Base-by-base conservation (phyloP, 1,140 invertebrate genomes). In the Microplitis mediator region DNA sequence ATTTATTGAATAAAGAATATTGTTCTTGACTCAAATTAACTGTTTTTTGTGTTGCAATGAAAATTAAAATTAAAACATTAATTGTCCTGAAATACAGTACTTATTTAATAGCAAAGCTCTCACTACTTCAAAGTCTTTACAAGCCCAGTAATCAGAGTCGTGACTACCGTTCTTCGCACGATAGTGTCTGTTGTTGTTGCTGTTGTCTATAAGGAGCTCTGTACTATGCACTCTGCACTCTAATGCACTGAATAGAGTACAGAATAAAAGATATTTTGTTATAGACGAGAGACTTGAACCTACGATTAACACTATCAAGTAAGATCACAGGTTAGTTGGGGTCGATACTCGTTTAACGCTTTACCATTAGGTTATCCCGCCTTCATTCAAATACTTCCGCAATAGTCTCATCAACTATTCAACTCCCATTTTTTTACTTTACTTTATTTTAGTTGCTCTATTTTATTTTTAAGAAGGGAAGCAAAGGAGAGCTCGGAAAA, bases 151-250 rank as follows among this genome's bases (percentile, higher is more conserved):
- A 79, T 80, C 81, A 81, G 78, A 83, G 78, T 82, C 81, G 81
- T 83, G 81, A 83, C 81, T 83, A 82, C 81, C 79, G 81, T 81
- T 79, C 76, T 81, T 82, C 80, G 79, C 79, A 81, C 80, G 81
- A 82, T 78, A 74, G 80, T 79, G 75, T 75, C 74, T 69, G 66
- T 68, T 75, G n/a, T 11, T 61, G 34, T 6, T 64, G 62, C 39
- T 13, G 6, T 6, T 64, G 62, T 64, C 34, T 64, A 45, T 64
- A 8, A 23, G 14, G 66, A 68, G 50, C 5, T 6, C 35, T 23
- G 23, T 23, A 23, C 23, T 23, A 23, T 23, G 23, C 23, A 23
- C 23, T 23, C 23, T 23, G 23, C 23, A 23, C 23, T 23, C 23
- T 23, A 23, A 23, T 23, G 23, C 23, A 23, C 23, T 23, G 23